Evolutionary conservation across 2,888 invertebrate genomes (phyloP).

Genomic region (Axea sp.): DNA sequence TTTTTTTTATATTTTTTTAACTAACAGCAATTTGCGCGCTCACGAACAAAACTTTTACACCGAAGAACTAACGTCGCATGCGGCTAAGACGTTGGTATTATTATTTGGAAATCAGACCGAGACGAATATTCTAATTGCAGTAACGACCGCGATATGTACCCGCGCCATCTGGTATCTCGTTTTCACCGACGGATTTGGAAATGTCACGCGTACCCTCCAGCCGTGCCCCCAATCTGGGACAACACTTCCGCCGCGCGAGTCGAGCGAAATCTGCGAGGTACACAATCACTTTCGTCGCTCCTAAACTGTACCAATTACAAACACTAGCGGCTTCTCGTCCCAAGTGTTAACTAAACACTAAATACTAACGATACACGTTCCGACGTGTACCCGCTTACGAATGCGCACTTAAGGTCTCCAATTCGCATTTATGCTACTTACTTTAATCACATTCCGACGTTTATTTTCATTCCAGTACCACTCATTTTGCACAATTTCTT

Average conservation of each 20-base stretch:
- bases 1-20: too few relatives aligned
- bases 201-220: constrained; percentile 62
- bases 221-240: constrained; percentile 36
- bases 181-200: constrained; percentile 68
- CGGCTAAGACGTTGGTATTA: constrained; percentile 66
- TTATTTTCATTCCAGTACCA: neutral
- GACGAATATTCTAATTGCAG: constrained; percentile 75
- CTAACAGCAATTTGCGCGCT: too few relatives aligned
- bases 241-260: constrained; percentile 64
- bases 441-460: neutral
- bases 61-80: constrained; percentile 16
- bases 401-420: constrained; percentile 42
- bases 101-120: constrained; percentile 76
- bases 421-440: neutral
- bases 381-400: constrained; percentile 56
- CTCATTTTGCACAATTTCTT: neutral
- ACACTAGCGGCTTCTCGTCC: constrained; percentile 76
- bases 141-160: constrained; percentile 74
- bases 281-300: constrained; percentile 75
- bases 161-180: constrained; percentile 74
- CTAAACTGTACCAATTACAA: constrained; percentile 78
- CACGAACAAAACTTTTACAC: constrained; percentile 14
- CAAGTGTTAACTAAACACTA: constrained; percentile 78
- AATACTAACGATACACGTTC: constrained; percentile 76
- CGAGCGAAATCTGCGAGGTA: constrained; percentile 75